Percentiles rank a stretch among this genome's conserved stretches.
Evolutionary conservation across 2,113 vertebrate species (phyloP).

Genomic region (Hemiscyllium ocellatum): DNA sequence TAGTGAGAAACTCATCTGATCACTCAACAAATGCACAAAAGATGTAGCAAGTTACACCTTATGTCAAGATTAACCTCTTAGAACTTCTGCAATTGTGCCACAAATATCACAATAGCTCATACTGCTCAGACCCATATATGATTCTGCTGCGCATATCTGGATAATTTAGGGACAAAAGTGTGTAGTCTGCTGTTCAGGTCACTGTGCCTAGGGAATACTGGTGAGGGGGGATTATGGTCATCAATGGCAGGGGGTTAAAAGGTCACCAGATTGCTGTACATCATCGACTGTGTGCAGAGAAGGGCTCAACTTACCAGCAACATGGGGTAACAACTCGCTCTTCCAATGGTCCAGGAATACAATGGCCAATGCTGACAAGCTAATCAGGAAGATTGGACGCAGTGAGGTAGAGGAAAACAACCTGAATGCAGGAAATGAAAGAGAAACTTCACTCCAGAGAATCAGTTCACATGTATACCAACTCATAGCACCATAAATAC

Average conservation of each 20-base stretch:
- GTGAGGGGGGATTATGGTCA: background rate
- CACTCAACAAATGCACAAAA: too few species aligned
- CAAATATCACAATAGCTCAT: too few species aligned
- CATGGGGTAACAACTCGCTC: constrained; percentile 65
- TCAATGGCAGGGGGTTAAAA: background rate
- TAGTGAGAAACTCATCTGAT: too few species aligned
- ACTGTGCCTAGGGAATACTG: constrained; percentile 38
- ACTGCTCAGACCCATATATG: too few species aligned
- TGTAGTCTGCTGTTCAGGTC: too few species aligned
- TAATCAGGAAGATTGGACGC: constrained; percentile 80
- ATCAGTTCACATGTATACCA: background rate
- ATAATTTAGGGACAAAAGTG: too few species aligned
- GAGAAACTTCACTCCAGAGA: background rate
- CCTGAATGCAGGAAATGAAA: constrained; percentile 54
- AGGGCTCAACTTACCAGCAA: constrained; percentile 58
- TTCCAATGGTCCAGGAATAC: constrained; percentile 86
- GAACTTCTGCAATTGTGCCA: too few species aligned
- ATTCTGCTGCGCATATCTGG: too few species aligned
- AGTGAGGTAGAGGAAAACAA: constrained; percentile 83
- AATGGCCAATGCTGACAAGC: constrained; percentile 74
- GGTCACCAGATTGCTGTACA: background rate
- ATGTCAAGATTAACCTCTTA: too few species aligned
- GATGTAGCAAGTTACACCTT: too few species aligned
- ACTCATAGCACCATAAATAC: background rate
- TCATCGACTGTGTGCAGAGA: background rate